A percentile compares a stretch with the other conserved stretches of the same genome.
These are phyloP conservation scores for Rostratula benghalensis DNA, from an alignment of 2,113 vertebrate genomes.

Conservation along the genomic window DNA sequence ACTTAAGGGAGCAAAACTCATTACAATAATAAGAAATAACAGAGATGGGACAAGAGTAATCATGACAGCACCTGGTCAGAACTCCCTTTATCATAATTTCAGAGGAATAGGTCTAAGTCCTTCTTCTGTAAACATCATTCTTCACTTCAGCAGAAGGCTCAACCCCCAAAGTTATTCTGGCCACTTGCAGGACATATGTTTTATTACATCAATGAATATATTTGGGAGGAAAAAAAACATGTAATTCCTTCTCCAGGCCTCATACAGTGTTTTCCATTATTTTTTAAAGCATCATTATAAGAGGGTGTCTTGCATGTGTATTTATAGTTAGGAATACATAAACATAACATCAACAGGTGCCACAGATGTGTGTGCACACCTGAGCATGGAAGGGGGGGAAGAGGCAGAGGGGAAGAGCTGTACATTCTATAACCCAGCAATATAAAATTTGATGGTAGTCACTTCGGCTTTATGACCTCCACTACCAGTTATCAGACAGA, in stretches of 20 bases:
- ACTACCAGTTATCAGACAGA: background rate
- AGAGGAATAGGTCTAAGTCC: slow-evolving; percentile 59
- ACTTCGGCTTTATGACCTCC: background rate
- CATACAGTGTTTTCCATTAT: background rate
- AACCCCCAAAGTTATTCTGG: slow-evolving; percentile 45
- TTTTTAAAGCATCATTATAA: background rate
- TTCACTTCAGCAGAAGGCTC: slow-evolving; percentile 61
- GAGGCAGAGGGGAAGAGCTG: no score
- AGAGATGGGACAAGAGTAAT: slow-evolving; percentile 50
- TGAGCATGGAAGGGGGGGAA: background rate
- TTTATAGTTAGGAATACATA: background rate
- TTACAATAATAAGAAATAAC: slow-evolving; percentile 72
- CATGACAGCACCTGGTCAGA: slow-evolving; percentile 46
- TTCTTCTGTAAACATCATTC: slow-evolving; percentile 55
- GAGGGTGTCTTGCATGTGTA: background rate
- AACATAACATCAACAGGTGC: background rate
- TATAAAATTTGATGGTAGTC: background rate
- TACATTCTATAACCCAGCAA: background rate
- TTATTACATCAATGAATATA: background rate
- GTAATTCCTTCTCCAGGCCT: background rate
- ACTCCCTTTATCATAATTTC: slow-evolving; percentile 63
- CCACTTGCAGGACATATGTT: background rate
- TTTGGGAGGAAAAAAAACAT: background rate
- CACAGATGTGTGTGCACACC: background rate
- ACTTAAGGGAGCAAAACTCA: slow-evolving; percentile 65